Evolutionary conservation across 2,797 vertebrate genomes (phyloP), one percentile per base, ranked within the genome.

Genomic region (Florisuga fusca): DNA sequence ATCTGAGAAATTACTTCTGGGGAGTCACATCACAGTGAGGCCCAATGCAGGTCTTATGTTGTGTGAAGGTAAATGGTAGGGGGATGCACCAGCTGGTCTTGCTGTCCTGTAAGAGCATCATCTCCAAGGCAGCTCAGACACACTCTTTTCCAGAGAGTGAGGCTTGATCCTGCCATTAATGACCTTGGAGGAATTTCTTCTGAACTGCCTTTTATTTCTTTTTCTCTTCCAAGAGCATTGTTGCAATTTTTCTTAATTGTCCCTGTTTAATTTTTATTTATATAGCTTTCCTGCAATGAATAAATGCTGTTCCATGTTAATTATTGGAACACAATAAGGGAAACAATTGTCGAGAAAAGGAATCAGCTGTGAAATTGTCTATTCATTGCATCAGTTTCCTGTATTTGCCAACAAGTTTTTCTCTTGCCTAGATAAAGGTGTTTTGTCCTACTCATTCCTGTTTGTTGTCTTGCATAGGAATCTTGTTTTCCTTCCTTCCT

Each of bases 401-500:
- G 13, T 22, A 71, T 92, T 96, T 95, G 68, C 59, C 12, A 45
- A 69, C 8, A 76, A 96, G 43, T 55, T 96, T 94, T 96, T 66
- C 61, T 69, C 45, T 88, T 53, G 23, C 15, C 26, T 50, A 69
- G 20, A 82, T 77, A 84, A 91, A 93, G 21, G 10, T 66, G 41
- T 84, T 93, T 75, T n/a, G 64, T 61, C n/a, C 55, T 85, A 83
- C 55, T 61, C 22, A 45, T 92, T 79, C 63, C 34, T 62, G 3
- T 16, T 54, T 64, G 6, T 36, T 93, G 85, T 51, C 36, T 57
- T 87, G 15, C 19, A 38, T 58, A 1, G 2, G 57, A 66, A 75
- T 50, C 23, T 57, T 23, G 9, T 78, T 91, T 73, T 95, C 14
- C 84, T 95, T 61, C 82, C 46, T 69, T 51, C 34, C 55, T 66